These are phyloP conservation scores for Aulostomus chinensis DNA, from an alignment of 2,797 vertebrate species.

Conservation along the genomic window DNA sequence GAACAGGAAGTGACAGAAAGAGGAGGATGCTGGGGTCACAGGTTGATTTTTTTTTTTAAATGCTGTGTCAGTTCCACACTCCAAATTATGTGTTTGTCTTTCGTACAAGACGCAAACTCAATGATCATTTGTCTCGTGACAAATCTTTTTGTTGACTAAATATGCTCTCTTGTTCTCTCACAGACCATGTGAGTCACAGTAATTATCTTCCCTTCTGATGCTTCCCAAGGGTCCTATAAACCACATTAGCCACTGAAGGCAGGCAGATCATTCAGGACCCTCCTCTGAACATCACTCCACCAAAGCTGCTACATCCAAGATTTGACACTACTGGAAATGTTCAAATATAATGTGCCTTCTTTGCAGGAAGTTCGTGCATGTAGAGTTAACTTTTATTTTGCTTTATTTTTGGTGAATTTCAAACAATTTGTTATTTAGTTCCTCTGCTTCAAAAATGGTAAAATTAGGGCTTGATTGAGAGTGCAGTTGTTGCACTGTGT, in stretches of 20 bases:
- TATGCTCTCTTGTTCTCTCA: slow-evolving; percentile 49
- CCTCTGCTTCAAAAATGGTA: slow-evolving; percentile 20
- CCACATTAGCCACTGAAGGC: slow-evolving; percentile 65
- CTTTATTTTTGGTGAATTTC: slow-evolving; percentile 31
- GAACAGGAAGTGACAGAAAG: background rate
- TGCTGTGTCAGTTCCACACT: slow-evolving; percentile 8
- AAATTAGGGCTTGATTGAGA: slow-evolving; percentile 32
- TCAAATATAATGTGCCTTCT: slow-evolving; percentile 31
- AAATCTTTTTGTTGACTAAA: slow-evolving; percentile 52
- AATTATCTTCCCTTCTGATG: slow-evolving; percentile 45
- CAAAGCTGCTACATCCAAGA: slow-evolving; percentile 33
- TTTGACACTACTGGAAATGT: slow-evolving; percentile 53
- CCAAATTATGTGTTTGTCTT: slow-evolving; percentile 1
- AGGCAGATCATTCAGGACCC: slow-evolving; percentile 50
- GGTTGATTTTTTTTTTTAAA: too few species aligned
- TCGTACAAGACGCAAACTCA: slow-evolving; percentile 11
- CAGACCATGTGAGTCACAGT: slow-evolving; percentile 51
- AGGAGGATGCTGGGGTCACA: background rate
- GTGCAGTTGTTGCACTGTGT: slow-evolving; percentile 37
- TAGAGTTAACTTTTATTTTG: slow-evolving; percentile 23
- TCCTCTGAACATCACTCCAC: slow-evolving; percentile 30
- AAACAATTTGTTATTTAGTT: slow-evolving; percentile 31
- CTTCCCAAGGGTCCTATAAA: slow-evolving; percentile 70
- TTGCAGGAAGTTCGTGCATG: slow-evolving; percentile 27
- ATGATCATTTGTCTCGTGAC: slow-evolving; percentile 47